Evolutionary conservation across 1,140 invertebrate species (phyloP).

Genomic region (Drosophila watanabei): DNA sequence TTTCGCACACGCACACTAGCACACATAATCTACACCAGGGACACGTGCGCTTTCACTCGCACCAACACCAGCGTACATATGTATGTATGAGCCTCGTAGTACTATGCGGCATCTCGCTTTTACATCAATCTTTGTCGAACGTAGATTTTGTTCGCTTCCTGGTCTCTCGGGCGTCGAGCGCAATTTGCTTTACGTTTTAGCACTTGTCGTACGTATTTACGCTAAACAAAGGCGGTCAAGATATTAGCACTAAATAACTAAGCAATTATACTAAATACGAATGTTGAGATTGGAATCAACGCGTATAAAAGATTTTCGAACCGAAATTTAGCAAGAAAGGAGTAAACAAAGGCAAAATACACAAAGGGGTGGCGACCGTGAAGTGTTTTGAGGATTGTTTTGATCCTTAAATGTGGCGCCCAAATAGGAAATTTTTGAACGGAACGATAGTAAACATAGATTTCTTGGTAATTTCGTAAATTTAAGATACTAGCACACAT

Average conservation of each 20-base stretch:
- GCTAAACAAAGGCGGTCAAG: constrained; percentile 29
- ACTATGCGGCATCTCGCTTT: constrained; percentile 71
- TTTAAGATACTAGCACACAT: too few species aligned
- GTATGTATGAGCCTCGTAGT: constrained; percentile 27
- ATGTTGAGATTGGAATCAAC: neutral
- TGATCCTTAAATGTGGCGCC: neutral
- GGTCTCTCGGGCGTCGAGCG: constrained; percentile 44
- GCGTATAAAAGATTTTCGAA: neutral
- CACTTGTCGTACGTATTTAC: constrained; percentile 48
- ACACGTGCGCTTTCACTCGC: constrained; percentile 77
- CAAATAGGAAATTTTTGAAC: too few species aligned
- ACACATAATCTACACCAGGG: constrained; percentile 39
- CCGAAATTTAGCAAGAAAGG: neutral
- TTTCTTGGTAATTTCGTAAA: too few species aligned
- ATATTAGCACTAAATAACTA: constrained; percentile 29
- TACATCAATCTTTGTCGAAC: constrained; percentile 80
- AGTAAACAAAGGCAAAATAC: neutral
- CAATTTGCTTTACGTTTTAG: constrained; percentile 54
- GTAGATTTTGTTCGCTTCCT: constrained; percentile 70
- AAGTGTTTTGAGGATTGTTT: neutral
- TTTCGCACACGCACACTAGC: constrained; percentile 49
- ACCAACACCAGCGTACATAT: constrained; percentile 17
- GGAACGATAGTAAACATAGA: too few species aligned
- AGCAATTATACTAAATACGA: neutral
- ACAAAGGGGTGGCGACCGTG: neutral